Base-by-base conservation (phyloP, 2,797 vertebrate species). In the Chaetophractus vellerosus region DNA sequence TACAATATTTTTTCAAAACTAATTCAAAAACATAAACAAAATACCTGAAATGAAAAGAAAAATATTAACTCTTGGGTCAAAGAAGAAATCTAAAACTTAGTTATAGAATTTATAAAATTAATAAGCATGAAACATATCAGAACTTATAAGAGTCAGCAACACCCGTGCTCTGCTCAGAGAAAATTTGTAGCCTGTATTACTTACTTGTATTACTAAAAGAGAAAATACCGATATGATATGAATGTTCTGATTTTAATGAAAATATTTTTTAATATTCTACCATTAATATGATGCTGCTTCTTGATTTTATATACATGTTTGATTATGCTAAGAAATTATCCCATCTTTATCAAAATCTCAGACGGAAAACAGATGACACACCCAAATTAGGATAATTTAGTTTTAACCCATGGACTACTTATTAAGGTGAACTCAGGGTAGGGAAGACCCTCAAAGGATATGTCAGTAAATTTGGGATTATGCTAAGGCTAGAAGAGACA, bases 121-220 rank as follows among this genome's bases (percentile, higher is more conserved):
- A 2, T 55, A 76, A 76, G 57, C 31, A 31, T 61, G 24, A 50
- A 59, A 48, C 38, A n/a, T 57, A 84, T 93, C 61, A 75, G 55
- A 88, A 89, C 19, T 50, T 83, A 28, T 5, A 31, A 84, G 52
- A 76, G n/a, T 90, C 68, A 90, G 26, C 63, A 84, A 84, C 80
- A 84, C 6, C 52, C 61, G 18, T 33, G 16, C n/a, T 93, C 28
- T 50, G 4, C 38, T n/a, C 33, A 41, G 9, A 33, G 14, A 83
- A 83, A 69, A 61, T 68, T 69, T 50, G 64, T 36, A 61, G 10
- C 24, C 55, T 93, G 74, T 66, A 38, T 66, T 68, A 50, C 59
- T 6, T 9, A 50, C 59, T 6, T 9, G 1, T 68, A 50, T 64
- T 88, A 38, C n/a, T 38, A 45, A 88, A 81, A 71, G 6, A 75